Base-by-base conservation (phyloP, 1,140 invertebrate genomes). In the Sogatella furcifera region DNA sequence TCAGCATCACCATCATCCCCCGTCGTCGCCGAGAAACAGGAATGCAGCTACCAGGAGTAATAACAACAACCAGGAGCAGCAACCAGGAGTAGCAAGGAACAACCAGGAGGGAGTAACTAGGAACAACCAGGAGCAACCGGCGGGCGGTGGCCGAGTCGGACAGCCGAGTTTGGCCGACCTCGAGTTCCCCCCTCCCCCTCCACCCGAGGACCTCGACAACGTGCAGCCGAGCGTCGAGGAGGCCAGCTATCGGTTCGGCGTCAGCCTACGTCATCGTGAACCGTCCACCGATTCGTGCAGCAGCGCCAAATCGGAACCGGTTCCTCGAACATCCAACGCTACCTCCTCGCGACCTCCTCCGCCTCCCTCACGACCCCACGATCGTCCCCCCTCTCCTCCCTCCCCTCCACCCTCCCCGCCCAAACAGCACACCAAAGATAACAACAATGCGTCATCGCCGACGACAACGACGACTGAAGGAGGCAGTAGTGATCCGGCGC, bases 181-280 rank as follows among this genome's bases (percentile, higher is more conserved):
- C 4, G 90, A 92, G 69, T 92, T 92, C 74, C 88, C 87, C 3
- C 90, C 90, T 6, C 89, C 89, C 1, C 89, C 90, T 0, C 78
- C 83, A 0, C 69, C 69, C 6, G 65, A 67, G 59, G 81, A 89
- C 69, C 71, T 89, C n/a, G 64, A 66, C 43, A 83, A 82, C 60
- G 75, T 77, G 17, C 81, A 84, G 42, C 82, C 83, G 1, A 84
- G 81, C 1, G 83, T 84, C 2, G 82, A 83, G 67, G 83, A 84
- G 68, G 83, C 86, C 1, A 84, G 82, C 66, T 83, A 83, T 15
- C 74, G 83, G 42, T 88, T 87, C 63, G 85, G 85, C 3, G 84
- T 87, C 0, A 86, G 80, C 68, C 71, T 88, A 46, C 76, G 84
- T 38, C 83, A 84, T 49, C 74, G 84, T 11, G 84, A 86, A 64